phyloP scores from a whole-genome alignment of 2,888 invertebrate species.

The Romanomermis culicivorax region DNA sequence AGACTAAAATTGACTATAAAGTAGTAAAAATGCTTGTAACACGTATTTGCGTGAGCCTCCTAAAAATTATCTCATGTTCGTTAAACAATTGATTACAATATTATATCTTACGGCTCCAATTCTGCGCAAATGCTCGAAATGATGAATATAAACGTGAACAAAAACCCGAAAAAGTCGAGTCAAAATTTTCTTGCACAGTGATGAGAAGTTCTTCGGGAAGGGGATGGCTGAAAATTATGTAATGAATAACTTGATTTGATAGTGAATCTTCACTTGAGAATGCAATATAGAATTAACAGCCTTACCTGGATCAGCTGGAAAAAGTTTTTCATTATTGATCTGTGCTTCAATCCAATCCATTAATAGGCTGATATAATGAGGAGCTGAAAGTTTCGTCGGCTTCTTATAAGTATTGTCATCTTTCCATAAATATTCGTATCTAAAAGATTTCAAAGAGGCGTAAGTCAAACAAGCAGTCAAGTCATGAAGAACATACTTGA shows the following conservation, averaged over 20 bases:
- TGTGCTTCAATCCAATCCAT: conserved; percentile 81
- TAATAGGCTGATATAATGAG: conserved; percentile 54
- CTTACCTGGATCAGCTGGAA: conserved; percentile 54
- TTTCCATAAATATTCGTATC: conserved; percentile 71
- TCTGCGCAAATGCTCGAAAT: conserved; percentile 64
- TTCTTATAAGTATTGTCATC: conserved; percentile 52
- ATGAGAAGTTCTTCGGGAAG: conserved; percentile 59
- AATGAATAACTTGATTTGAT: not conserved
- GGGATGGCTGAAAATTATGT: conserved; percentile 44
- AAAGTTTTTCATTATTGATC: conserved; percentile 64
- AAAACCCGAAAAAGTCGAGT: conserved; percentile 69
- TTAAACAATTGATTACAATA: conserved; percentile 1
- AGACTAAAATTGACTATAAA: conserved; percentile 67
- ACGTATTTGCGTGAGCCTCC: conserved; percentile 80
- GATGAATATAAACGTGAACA: conserved; percentile 81
- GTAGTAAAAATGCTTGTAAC: conserved; percentile 81
- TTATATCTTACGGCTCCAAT: conserved; percentile 54
- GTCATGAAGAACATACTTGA: conserved; percentile 33
- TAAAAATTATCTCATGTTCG: conserved; percentile 30
- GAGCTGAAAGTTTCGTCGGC: conserved; percentile 57
- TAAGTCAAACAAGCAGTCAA: conserved; percentile 1
- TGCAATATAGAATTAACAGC: no score
- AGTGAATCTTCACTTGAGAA: not conserved
- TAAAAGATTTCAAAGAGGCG: conserved; percentile 21
- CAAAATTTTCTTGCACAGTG: conserved; percentile 59